Evolutionary conservation across 1,140 invertebrate genomes (phyloP).

Genomic region (Epicauta chinensis): DNA sequence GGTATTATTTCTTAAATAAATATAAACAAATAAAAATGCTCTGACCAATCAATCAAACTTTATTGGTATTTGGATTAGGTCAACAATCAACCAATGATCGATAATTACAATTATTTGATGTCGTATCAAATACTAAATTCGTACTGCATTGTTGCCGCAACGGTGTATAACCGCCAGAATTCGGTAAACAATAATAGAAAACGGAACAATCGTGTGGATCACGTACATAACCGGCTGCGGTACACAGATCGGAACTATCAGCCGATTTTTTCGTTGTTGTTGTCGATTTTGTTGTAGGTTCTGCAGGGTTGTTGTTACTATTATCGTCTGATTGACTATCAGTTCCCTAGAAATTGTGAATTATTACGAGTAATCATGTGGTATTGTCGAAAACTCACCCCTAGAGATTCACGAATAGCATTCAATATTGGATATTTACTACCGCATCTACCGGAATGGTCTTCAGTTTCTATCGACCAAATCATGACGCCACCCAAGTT

Average conservation of each 20-base stretch:
- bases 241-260: not conserved
- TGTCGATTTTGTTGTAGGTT: not conserved
- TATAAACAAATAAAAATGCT: too few relatives aligned
- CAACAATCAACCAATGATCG: constrained; percentile 6
- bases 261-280: not conserved
- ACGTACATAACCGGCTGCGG: not conserved
- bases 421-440: constrained; percentile 53
- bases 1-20: too few relatives aligned
- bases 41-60: too few relatives aligned
- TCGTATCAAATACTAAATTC: constrained; percentile 19
- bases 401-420: constrained; percentile 45
- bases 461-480: constrained; percentile 69
- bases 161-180: constrained; percentile 6
- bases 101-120: constrained; percentile 17
- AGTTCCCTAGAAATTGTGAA: not conserved
- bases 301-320: not conserved
- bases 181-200: constrained; percentile 6
- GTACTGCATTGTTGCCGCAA: constrained; percentile 6
- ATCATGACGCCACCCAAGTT: constrained; percentile 61
- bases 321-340: not conserved
- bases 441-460: constrained; percentile 43
- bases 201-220: constrained; percentile 6
- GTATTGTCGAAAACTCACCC: not conserved
- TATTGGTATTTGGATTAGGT: not conserved
- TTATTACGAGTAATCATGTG: not conserved